Evolutionary conservation across 2,797 vertebrate genomes (phyloP).

Genomic region (Tolypeutes matacus): DNA sequence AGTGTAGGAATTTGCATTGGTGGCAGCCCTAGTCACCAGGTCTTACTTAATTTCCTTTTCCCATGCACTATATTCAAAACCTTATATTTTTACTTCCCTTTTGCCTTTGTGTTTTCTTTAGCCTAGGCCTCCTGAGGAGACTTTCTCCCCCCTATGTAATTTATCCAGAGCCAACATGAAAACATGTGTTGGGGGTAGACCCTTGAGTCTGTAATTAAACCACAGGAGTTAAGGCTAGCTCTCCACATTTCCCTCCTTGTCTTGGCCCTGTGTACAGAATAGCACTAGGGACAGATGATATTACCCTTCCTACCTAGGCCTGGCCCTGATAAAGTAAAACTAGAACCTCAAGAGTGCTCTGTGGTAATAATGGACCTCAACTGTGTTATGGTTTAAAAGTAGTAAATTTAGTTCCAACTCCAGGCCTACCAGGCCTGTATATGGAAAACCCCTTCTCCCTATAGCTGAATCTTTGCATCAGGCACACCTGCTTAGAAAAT

Average conservation of each 20-base stretch:
- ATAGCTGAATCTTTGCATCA: background rate
- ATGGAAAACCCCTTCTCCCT: background rate
- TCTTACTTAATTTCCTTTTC: background rate
- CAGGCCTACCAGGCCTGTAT: background rate
- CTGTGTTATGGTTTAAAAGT: background rate
- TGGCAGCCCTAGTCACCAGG: background rate
- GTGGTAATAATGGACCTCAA: background rate
- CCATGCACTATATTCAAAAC: background rate
- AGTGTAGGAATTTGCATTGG: background rate
- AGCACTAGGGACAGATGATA: background rate
- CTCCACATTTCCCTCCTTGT: background rate
- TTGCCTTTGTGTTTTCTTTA: conserved; percentile 23
- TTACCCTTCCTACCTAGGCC: background rate
- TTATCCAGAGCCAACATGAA: background rate
- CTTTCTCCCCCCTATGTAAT: background rate
- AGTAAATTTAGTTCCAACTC: background rate
- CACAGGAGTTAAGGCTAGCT: background rate
- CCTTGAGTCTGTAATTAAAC: background rate
- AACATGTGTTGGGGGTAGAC: background rate
- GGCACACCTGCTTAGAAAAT: background rate
- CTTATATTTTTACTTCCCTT: background rate
- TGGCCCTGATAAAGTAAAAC: background rate
- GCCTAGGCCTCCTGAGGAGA: background rate
- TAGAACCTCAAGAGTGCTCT: background rate
- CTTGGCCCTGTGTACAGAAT: background rate